Evolutionary conservation across 1,140 invertebrate genomes (phyloP), one percentile per base, ranked within the genome.

Genomic region (Drosophila seguyi): DNA sequence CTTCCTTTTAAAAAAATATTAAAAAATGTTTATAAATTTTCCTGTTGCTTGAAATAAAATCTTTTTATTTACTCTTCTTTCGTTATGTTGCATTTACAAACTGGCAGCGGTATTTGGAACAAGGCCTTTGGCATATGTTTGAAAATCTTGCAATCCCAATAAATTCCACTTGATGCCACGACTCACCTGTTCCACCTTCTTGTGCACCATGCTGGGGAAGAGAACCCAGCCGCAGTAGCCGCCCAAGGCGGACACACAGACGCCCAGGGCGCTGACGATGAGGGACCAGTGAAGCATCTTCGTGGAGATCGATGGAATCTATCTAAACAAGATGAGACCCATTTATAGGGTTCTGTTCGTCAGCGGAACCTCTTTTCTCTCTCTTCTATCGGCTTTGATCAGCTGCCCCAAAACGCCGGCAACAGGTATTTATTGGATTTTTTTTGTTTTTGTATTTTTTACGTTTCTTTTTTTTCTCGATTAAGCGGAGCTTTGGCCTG

Each of bases 141-240:
- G 4, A 42, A 48, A 62, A 42, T 62, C 22, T 59, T 50, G 8
- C 16, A 22, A 47, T 45, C 48, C 16, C n/a, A 31, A 13, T 13
- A 39, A 2, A 22, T 22, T 38, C 45, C 39, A 63, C 18, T 57
- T 39, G 25, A 65, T 18, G 39, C 20, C 25, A 29, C 27, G 1
- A 41, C 91, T 92, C 86, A 94, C 93, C 87, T 94, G 91, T 72
- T 93, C 93, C 53, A 94, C 90, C 76, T 93, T 90, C 36, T 92
- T 84, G 65, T 92, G 81, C 16, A 94, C 82, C 68, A 93, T 68
- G 22, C 61, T 90, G 59, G 93, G 93, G 47, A 94, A 93, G 31
- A 93, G 69, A 48, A 84, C 86, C 81, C 92, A 93, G 42, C 93
- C 93, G 31, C 93, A 87, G 63, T 93, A 82, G 50, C 85, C 76